Conservation (phyloP, 2,888 invertebrate genomes). For the Drosophila neonasuta region DNA sequence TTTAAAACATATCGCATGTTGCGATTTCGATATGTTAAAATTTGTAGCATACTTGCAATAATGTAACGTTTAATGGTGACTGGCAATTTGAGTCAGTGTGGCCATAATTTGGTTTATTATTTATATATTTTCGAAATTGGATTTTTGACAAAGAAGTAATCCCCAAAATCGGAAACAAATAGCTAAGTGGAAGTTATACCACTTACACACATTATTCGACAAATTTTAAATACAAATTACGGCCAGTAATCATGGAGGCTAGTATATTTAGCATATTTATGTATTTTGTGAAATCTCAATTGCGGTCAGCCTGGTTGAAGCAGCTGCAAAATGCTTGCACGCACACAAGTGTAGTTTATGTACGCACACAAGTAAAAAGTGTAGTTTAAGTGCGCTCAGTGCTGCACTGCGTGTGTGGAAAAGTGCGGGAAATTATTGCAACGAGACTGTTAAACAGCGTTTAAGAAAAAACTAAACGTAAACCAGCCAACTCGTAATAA, state of each 20-base stretch:
- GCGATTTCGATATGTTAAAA: background rate
- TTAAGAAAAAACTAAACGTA: slow-evolving; percentile 12
- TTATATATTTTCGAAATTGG: background rate
- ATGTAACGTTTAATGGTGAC: slow-evolving; percentile 37
- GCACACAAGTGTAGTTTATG: slow-evolving; percentile 49
- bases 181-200: background rate
- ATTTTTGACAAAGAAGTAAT: too few relatives aligned
- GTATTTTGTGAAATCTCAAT: background rate
- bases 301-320: slow-evolving; percentile 31
- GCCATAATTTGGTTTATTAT: background rate
- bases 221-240: background rate
- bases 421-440: slow-evolving; percentile 67
- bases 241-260: background rate
- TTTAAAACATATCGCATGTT: slow-evolving; percentile 21
- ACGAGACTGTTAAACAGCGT: slow-evolving; percentile 31
- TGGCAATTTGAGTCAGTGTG: slow-evolving; percentile 29
- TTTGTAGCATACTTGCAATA: background rate
- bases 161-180: background rate
- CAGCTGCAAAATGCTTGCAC: slow-evolving; percentile 59
- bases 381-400: slow-evolving; percentile 49
- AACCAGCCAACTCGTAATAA: slow-evolving; percentile 20
- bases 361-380: slow-evolving; percentile 54
- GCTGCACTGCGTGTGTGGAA: slow-evolving; percentile 59
- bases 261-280: background rate
- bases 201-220: background rate